Conservation (phyloP, 2,888 invertebrate species). For the Epistrophe grossulariae region DNA sequence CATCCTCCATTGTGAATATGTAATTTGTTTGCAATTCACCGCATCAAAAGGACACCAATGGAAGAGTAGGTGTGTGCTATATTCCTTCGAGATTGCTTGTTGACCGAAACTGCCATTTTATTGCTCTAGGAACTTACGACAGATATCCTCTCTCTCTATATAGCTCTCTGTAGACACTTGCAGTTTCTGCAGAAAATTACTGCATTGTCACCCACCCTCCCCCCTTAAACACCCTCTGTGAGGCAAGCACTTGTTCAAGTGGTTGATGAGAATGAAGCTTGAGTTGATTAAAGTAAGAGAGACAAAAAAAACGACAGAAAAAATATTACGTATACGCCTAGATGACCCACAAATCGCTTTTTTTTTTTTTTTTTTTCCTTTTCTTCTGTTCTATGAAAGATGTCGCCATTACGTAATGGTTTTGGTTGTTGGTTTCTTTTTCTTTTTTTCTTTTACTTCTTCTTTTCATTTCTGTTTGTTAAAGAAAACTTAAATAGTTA, state of each 20-base stretch:
- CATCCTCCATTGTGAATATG: conserved; percentile 58
- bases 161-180: conserved; percentile 56
- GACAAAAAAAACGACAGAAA: conserved; percentile 11
- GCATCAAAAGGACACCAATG: conserved; percentile 65
- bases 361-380: background rate
- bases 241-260: conserved; percentile 34
- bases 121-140: conserved; percentile 51
- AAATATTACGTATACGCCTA: conserved; percentile 51
- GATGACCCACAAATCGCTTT: conserved; percentile 34
- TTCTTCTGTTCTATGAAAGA: conserved; percentile 16
- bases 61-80: conserved; percentile 20
- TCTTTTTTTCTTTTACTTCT: background rate
- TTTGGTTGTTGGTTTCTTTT: conserved; percentile 17
- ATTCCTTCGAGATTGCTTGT: conserved; percentile 55
- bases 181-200: conserved; percentile 43
- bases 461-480: conserved; percentile 2
- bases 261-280: conserved; percentile 38
- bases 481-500: conserved; percentile 34
- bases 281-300: conserved; percentile 39
- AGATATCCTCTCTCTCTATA: conserved; percentile 1
- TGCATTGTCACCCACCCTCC: conserved; percentile 14
- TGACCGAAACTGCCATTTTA: conserved; percentile 59
- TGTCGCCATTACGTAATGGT: conserved; percentile 51
- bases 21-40: conserved; percentile 73
- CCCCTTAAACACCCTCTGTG: conserved; percentile 26